Conservation (phyloP, 2,888 invertebrate species). For the Byasa hedistus region DNA sequence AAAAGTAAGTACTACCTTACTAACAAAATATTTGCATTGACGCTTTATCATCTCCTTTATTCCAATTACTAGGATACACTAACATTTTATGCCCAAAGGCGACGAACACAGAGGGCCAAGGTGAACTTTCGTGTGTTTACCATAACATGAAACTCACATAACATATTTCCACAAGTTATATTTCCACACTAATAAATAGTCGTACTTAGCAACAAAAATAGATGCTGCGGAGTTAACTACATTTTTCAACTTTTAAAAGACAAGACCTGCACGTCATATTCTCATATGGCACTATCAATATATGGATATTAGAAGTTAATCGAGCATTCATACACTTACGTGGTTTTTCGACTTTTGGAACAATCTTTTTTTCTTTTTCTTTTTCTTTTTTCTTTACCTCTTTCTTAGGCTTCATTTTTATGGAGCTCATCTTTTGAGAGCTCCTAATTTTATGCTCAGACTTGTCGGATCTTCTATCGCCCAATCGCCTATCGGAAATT, state of each 20-base stretch:
- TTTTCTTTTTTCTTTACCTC: conserved; percentile 43
- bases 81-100: no score
- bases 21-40: no score
- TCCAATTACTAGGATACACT: no score
- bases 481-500: conserved; percentile 36
- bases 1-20: no score
- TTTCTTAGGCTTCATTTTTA: conserved; percentile 36
- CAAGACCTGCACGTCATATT: no score
- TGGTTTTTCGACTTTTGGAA: conserved; percentile 43
- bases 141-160: no score
- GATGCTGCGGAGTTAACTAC: neutral
- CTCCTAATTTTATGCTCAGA: conserved; percentile 16
- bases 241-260: no score
- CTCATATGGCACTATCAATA: no score
- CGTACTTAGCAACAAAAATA: neutral
- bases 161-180: no score
- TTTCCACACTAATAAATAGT: neutral
- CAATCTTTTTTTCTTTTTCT: conserved; percentile 47
- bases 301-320: conserved; percentile 8
- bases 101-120: no score
- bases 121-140: no score
- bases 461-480: conserved; percentile 34
- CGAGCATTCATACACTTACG: conserved; percentile 42
- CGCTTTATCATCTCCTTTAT: no score
- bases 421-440: conserved; percentile 12